A percentile compares a stretch with the other conserved stretches of the same genome.
phyloP scores from a whole-genome alignment of 1,140 invertebrate species.

The Mycetomoellerius zeteki region DNA sequence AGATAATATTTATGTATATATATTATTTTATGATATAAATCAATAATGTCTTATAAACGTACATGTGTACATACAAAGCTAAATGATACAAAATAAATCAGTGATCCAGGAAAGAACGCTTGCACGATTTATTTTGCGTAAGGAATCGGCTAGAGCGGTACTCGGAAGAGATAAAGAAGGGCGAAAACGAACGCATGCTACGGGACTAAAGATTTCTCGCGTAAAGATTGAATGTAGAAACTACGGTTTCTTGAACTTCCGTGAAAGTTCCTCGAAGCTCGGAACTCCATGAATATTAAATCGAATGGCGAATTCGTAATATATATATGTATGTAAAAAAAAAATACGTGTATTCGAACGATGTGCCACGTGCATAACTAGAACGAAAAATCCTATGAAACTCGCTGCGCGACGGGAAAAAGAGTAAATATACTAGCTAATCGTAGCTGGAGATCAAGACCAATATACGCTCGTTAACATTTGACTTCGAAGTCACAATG shows the following conservation, averaged over 20 bases:
- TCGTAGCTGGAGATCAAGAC: slow-evolving; percentile 40
- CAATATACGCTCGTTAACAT: slow-evolving; percentile 45
- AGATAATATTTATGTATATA: slow-evolving; percentile 67
- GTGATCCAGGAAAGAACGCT: slow-evolving; percentile 39
- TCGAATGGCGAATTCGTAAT: slow-evolving; percentile 5
- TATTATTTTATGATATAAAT: slow-evolving; percentile 82
- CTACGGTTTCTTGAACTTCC: background rate
- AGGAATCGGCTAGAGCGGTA: background rate
- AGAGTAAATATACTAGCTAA: background rate
- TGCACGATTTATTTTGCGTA: background rate
- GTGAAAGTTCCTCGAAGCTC: background rate
- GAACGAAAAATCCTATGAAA: slow-evolving; percentile 21
- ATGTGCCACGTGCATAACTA: slow-evolving; percentile 20
- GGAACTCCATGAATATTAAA: background rate
- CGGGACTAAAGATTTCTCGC: slow-evolving; percentile 28
- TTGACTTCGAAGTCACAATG: slow-evolving; percentile 12
- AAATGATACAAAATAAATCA: slow-evolving; percentile 80
- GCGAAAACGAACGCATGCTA: slow-evolving; percentile 8
- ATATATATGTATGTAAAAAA: background rate
- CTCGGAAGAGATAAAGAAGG: slow-evolving; percentile 17
- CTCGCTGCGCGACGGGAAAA: background rate
- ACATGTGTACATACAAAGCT: slow-evolving; percentile 78
- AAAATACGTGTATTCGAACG: slow-evolving; percentile 9
- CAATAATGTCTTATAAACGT: slow-evolving; percentile 81
- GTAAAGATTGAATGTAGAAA: slow-evolving; percentile 68